phyloP scores from a whole-genome alignment of 2,888 invertebrate species.

The Melanostoma mellinum region DNA sequence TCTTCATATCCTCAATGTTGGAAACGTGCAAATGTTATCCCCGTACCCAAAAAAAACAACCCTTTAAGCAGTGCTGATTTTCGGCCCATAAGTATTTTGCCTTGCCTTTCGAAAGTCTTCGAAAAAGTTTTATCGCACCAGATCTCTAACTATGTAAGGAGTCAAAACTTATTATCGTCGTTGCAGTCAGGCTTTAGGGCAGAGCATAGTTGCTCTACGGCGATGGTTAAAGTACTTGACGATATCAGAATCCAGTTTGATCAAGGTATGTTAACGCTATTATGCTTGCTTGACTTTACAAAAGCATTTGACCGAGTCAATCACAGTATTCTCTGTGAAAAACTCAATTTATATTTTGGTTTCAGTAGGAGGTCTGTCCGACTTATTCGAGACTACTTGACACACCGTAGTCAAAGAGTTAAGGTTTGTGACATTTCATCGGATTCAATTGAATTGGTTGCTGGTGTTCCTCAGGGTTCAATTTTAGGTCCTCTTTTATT shows the following conservation, averaged over 20 bases:
- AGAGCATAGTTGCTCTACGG: constrained; percentile 2
- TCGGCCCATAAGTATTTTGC: constrained; percentile 8
- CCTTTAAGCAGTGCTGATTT: neutral
- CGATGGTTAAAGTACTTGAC: constrained; percentile 6
- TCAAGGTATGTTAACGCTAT: neutral
- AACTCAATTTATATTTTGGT: constrained; percentile 13
- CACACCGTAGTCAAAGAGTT: neutral
- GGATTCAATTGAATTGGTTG: neutral
- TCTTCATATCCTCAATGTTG: neutral
- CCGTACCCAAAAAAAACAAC: neutral
- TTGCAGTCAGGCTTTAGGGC: neutral
- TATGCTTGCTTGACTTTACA: constrained; percentile 5
- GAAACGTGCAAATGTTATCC: neutral
- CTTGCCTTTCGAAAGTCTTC: neutral
- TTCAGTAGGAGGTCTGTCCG: constrained; percentile 6
- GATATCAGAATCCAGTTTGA: neutral
- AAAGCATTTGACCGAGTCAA: constrained; percentile 5
- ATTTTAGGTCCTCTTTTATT: constrained; percentile 4
- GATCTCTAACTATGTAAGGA: neutral
- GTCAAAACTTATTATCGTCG: neutral
- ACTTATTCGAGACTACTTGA: neutral
- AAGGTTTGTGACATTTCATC: neutral
- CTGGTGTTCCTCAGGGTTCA: neutral
- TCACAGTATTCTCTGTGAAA: constrained; percentile 6
- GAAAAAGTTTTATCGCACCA: neutral